Base-by-base conservation (phyloP, 2,797 vertebrate species). In the Acridotheres tristis region DNA sequence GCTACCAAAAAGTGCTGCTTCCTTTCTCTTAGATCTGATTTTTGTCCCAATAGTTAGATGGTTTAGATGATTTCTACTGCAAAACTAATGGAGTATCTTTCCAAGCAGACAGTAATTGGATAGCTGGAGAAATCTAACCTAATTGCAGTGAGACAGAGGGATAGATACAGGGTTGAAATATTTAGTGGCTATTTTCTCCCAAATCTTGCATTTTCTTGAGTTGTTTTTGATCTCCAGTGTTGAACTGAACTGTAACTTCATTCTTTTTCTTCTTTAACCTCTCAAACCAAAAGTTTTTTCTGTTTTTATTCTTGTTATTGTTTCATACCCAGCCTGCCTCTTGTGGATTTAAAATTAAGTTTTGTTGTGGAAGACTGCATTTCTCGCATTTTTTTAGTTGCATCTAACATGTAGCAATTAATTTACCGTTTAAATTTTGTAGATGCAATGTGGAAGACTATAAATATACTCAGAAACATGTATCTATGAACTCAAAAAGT, bases 221-320 rank as follows among this genome's bases (percentile, higher is more conserved):
- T 75, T 7, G 8, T 32, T 90, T 83, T 81, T 72, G 54, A 51
- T 63, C 51, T 66, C 36, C 2, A 7, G 3, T 48, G 32, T 58
- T 90, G 30, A 88, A 81, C 15, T 72, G 10, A 89, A 50, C 9
- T 63, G 16, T 68, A 74, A 30, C 8, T 48, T 86, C 5, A 3
- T 90, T 78, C 8, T 55, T 71, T 65, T 83, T 82, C 17, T 80
- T 58, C 51, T 79, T 91, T 69, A 88, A 45, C 20, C 7, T 77
- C 14, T 68, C 78, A 68, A 85, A 9, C 6, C 8, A 40, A 59
- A 66, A 25, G 14, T 7, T 20, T 51, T 9, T 21, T 85, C 26
- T 45, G 20, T 16, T 91, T 69, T 84, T 48, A 29, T 75, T 78
- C 18, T 66, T 0, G 0, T 62, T 27, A 38, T 34, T 0, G 8